Evolutionary conservation across 2,113 vertebrate genomes (phyloP).

Genomic region (Hydropotes inermis): DNA sequence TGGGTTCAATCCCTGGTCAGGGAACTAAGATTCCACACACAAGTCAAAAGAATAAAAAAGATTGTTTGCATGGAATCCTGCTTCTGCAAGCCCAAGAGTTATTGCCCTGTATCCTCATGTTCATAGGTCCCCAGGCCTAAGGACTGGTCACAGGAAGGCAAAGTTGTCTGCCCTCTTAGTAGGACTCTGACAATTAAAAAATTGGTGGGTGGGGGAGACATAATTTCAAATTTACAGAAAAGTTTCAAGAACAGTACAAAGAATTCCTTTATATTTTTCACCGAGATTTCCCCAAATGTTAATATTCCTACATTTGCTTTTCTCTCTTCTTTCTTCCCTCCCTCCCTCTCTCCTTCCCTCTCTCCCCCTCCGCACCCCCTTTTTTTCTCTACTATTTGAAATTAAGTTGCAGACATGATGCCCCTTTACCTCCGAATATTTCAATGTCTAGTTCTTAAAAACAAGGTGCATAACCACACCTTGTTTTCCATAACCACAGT

Average conservation of each 20-base stretch:
- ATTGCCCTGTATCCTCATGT: not conserved
- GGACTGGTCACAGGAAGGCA: not conserved
- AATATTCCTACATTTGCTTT: not conserved
- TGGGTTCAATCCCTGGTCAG: not conserved
- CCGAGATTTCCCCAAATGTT: not conserved
- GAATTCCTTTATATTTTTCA: not conserved
- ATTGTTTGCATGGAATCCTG: not conserved
- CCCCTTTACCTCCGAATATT: not conserved
- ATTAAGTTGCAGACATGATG: not conserved
- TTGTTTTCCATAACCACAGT: not conserved
- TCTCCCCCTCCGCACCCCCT: no score
- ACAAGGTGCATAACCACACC: not conserved
- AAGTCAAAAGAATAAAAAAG: not conserved
- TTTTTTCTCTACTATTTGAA: not conserved
- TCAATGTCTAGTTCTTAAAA: not conserved
- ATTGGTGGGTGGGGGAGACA: not conserved
- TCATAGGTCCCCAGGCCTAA: not conserved
- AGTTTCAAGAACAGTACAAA: not conserved
- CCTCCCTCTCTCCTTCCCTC: not conserved
- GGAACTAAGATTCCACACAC: not conserved
- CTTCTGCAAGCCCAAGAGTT: not conserved
- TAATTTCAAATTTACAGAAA: not conserved
- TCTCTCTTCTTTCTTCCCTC: not conserved
- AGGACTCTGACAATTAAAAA: not conserved
- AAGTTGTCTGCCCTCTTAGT: not conserved